A percentile compares a stretch with the other conserved stretches of the same genome.
phyloP scores from a whole-genome alignment of 2,888 invertebrate species.

The Nymphalis urticae region DNA sequence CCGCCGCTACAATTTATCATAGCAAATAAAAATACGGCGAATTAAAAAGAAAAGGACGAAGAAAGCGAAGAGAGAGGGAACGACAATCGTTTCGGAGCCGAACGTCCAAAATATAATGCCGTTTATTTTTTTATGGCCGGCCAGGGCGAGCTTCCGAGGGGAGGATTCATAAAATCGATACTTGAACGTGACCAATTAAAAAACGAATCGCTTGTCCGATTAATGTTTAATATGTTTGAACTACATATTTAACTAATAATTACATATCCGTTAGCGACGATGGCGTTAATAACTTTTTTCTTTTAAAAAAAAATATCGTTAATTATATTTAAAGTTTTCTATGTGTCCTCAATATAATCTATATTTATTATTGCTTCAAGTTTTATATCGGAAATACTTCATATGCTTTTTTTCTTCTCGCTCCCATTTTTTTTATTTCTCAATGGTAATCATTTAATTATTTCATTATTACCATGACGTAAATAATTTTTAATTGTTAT shows the following conservation, averaged over 20 bases:
- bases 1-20: slow-evolving; percentile 79
- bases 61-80: slow-evolving; percentile 69
- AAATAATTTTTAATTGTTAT: too few species aligned
- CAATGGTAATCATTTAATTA: too few species aligned
- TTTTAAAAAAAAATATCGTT: not conserved
- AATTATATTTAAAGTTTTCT: not conserved
- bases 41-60: slow-evolving; percentile 79
- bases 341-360: too few species aligned
- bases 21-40: slow-evolving; percentile 80
- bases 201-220: slow-evolving; percentile 46
- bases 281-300: slow-evolving; percentile 33
- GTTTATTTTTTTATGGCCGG: slow-evolving; percentile 63
- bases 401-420: too few species aligned
- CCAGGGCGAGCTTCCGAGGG: slow-evolving; percentile 52
- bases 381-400: too few species aligned
- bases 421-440: too few species aligned
- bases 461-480: too few species aligned
- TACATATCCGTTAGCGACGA: slow-evolving; percentile 9
- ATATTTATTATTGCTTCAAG: too few species aligned
- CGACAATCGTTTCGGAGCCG: slow-evolving; percentile 59
- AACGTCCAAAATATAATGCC: slow-evolving; percentile 68
- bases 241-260: slow-evolving; percentile 42
- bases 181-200: slow-evolving; percentile 56
- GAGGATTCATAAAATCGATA: slow-evolving; percentile 58
- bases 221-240: slow-evolving; percentile 52